phyloP scores from a whole-genome alignment of 1,140 invertebrate genomes.

The Papilio aristodemus region DNA sequence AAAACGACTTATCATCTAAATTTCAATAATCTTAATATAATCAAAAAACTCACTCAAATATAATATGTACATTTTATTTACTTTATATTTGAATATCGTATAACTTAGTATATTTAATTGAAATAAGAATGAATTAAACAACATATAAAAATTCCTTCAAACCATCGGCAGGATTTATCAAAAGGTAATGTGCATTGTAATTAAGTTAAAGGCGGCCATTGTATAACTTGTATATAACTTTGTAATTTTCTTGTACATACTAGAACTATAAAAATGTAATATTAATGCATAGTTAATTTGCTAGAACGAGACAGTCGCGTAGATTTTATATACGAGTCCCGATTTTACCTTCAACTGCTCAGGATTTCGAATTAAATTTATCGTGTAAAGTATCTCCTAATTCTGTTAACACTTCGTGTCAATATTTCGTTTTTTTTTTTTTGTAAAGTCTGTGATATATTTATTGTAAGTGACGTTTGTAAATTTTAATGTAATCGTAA shows the following conservation, averaged over 20 bases:
- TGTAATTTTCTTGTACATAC: slow-evolving; percentile 70
- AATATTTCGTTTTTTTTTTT: slow-evolving; percentile 63
- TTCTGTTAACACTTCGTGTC: slow-evolving; percentile 42
- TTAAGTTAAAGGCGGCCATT: slow-evolving; percentile 32
- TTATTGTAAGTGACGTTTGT: slow-evolving; percentile 74
- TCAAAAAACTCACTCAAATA: too few species aligned
- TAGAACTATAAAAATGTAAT: slow-evolving; percentile 48
- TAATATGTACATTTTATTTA: too few species aligned
- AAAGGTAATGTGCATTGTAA: not conserved
- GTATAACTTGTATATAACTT: slow-evolving; percentile 54
- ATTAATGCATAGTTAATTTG: slow-evolving; percentile 57
- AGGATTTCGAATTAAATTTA: slow-evolving; percentile 39
- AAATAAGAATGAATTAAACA: not conserved
- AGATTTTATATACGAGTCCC: slow-evolving; percentile 61
- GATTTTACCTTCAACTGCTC: slow-evolving; percentile 43
- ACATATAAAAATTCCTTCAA: not conserved
- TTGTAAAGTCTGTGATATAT: slow-evolving; percentile 80
- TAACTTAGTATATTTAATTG: too few species aligned
- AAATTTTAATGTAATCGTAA: slow-evolving; percentile 59
- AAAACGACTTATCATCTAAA: too few species aligned
- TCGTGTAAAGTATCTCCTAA: slow-evolving; percentile 26
- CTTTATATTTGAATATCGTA: too few species aligned
- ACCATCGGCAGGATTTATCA: not conserved
- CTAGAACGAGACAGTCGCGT: slow-evolving; percentile 57
- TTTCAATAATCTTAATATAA: too few species aligned